Conservation (phyloP, 2,113 vertebrate species). For the Phyllopteryx taeniolatus region DNA sequence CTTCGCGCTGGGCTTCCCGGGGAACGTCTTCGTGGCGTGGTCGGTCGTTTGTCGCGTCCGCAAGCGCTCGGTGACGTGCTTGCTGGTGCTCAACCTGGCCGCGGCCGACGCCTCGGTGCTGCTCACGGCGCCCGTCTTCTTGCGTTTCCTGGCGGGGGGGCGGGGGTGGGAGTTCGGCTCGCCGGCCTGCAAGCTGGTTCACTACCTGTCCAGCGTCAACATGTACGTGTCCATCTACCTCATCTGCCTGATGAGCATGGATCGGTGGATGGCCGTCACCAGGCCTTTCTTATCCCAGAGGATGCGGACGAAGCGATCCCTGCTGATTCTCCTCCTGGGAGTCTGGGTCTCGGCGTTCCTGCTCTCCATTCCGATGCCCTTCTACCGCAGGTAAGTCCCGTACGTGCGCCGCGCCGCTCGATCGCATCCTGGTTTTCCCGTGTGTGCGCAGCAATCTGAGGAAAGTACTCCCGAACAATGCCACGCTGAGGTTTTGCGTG, state of each 20-base stretch:
- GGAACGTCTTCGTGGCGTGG: constrained; percentile 85
- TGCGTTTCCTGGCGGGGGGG: constrained; percentile 67
- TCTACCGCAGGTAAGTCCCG: constrained; percentile 77
- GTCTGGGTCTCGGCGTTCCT: constrained; percentile 78
- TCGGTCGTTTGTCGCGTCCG: constrained; percentile 75
- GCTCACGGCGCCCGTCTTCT: constrained; percentile 81
- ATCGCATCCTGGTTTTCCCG: neutral
- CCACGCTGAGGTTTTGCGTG: constrained; percentile 6
- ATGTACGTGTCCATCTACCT: constrained; percentile 90
- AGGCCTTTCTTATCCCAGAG: constrained; percentile 80
- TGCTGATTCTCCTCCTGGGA: constrained; percentile 68
- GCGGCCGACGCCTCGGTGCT: constrained; percentile 78
- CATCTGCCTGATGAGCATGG: constrained; percentile 84
- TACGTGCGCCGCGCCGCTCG: neutral
- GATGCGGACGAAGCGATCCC: constrained; percentile 74
- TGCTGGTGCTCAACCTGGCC: constrained; percentile 82
- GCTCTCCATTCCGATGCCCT: constrained; percentile 78
- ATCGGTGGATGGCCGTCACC: constrained; percentile 82
- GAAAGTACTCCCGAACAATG: rapidly evolving
- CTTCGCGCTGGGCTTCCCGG: constrained; percentile 79
- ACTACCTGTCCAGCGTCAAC: constrained; percentile 82
- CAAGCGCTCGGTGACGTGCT: constrained; percentile 78
- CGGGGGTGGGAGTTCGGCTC: constrained; percentile 78
- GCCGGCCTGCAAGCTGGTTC: constrained; percentile 77
- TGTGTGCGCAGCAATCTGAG: constrained; percentile 30